Evolutionary conservation across 1,140 invertebrate genomes (phyloP), one percentile per base, ranked within the genome.

Genomic region (Drosophila paulistorum): DNA sequence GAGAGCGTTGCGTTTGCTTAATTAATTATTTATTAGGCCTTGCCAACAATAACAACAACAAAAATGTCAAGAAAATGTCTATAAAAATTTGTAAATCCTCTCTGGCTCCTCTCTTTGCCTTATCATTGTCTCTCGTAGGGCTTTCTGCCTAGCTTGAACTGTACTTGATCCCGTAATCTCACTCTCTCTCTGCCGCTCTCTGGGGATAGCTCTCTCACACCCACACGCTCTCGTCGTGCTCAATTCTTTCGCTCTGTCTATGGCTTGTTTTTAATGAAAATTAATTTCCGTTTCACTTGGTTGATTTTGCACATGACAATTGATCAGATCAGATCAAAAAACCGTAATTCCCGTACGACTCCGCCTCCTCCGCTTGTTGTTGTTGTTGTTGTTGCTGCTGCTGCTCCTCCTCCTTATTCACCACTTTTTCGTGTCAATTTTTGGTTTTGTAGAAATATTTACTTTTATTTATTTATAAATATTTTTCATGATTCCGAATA

Each of bases 251-350:
- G 30, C 63, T 51, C 68, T 73, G 57, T 35, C 69, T 41, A 42
- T 61, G 66, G 54, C 39, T 74, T 67, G 9, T 76, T 74, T 68
- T 59, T 54, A 23, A 39, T 59, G 33, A 59, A 59, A 59, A 37
- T 76, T 68, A 48, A 59, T 67, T 77, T 70, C 74, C 67, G 70
- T 77, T 77, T 74, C 73, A 77, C 59, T 77, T 73, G 57, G 68
- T 45, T 81, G 78, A 58, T 59, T 81, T 72, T 76, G 77, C 74
- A 81, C 77, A 76, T 78, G 79, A 87, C 76, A 84, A 84, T 78
- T 79, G 84, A 86, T 83, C 76, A 71, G 80, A 86, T 85, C 76
- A 64, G 13, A 61, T 48, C 26, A 39, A 11, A 39, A 13, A 39
- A 39, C 37, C 63, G 54, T 62, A 65, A 63, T 37, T 66, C 54